phyloP scores from a whole-genome alignment of 2,888 invertebrate species.

The Cylindroiulus punctatus region DNA sequence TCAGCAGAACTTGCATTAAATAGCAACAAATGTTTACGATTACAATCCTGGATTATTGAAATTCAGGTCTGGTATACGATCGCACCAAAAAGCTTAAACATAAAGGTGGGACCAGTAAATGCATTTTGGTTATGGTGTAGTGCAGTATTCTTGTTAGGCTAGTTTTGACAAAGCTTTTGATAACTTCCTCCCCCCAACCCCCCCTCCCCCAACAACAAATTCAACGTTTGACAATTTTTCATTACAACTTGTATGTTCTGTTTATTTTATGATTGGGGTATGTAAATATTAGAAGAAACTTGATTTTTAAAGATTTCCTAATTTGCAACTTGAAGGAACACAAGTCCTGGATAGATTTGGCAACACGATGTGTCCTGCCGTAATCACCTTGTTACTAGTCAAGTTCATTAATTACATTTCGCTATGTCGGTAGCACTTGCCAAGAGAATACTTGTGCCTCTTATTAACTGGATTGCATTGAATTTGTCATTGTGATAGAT shows the following conservation, averaged over 20 bases:
- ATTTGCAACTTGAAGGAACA: not conserved
- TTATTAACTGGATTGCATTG: not conserved
- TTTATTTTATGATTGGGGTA: no score
- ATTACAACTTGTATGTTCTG: no score
- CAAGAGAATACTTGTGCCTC: constrained; percentile 4
- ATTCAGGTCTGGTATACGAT: not conserved
- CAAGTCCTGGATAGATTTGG: not conserved
- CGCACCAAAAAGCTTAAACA: not conserved
- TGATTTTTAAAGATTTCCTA: not conserved
- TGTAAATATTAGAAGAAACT: not conserved
- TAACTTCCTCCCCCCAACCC: no score
- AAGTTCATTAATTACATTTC: not conserved
- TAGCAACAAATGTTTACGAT: not conserved
- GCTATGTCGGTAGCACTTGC: not conserved
- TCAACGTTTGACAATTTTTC: not conserved
- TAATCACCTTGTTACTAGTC: constrained; percentile 5
- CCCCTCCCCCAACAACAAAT: not conserved
- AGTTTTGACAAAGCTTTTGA: not conserved
- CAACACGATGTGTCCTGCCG: not conserved
- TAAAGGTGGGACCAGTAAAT: not conserved
- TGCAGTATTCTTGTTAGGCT: not conserved
- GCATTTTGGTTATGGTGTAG: not conserved
- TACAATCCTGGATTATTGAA: not conserved
- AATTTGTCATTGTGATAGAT: not conserved
- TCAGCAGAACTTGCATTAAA: not conserved